A percentile compares a stretch with the other conserved stretches of the same genome.
Conservation (phyloP, 2,888 invertebrate genomes). For the Tenthredo scrophulariae region DNA sequence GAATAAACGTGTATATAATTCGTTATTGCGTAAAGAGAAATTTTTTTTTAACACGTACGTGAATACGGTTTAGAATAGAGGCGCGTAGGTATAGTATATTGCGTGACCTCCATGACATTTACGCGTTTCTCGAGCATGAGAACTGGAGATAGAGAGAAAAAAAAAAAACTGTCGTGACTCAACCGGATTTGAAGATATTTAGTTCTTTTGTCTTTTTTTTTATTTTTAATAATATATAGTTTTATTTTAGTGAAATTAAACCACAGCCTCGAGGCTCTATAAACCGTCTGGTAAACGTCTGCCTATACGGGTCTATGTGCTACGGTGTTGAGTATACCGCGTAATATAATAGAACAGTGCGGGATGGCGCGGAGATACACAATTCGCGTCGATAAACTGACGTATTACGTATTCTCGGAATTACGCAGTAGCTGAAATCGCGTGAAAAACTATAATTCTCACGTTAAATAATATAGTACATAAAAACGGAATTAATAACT, state of each 20-base stretch:
- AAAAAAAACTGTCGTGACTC: not conserved
- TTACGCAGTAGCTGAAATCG: not conserved
- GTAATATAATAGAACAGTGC: not conserved
- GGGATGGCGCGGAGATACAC: not conserved
- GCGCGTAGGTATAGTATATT: not conserved
- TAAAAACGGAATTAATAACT: not conserved
- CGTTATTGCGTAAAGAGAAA: conserved; percentile 14
- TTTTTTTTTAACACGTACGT: not conserved
- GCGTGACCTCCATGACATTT: conserved; percentile 23
- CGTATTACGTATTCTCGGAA: not conserved
- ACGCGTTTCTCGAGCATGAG: conserved; percentile 10
- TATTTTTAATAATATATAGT: not conserved
- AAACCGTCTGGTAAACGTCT: not conserved
- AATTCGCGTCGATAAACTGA: not conserved
- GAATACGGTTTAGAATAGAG: not conserved
- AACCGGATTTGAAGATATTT: not conserved
- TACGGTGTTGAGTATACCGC: not conserved
- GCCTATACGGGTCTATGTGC: not conserved
- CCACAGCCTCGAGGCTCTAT: not conserved
- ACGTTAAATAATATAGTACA: not conserved
- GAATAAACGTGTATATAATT: not conserved
- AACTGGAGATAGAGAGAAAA: not conserved
- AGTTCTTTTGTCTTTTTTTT: not conserved
- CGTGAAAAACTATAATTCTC: not conserved
- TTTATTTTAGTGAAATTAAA: conserved; percentile 2